A percentile compares a stretch with the other conserved stretches of the same genome.
Conservation (phyloP, 2,888 invertebrate genomes). For the Germaria angustata region DNA sequence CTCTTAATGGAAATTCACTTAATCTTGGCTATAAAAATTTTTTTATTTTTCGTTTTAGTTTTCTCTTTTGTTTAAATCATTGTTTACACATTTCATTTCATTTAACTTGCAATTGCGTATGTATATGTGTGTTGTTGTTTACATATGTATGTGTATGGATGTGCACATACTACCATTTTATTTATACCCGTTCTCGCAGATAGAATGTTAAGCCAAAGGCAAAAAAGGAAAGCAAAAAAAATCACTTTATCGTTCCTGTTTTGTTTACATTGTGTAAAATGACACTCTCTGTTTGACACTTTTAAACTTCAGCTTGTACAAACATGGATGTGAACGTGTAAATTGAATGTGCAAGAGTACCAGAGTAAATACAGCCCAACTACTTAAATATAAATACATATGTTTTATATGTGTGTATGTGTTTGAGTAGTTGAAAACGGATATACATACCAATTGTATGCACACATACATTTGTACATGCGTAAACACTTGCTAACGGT, state of each 20-base stretch:
- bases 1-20: conserved; percentile 25
- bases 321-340: neutral
- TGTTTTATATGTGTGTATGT: neutral
- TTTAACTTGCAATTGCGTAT: neutral
- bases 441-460: neutral
- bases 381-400: neutral
- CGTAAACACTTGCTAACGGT: conserved; percentile 3
- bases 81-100: conserved; percentile 16
- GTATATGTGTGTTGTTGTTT: no score
- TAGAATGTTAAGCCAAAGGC: neutral
- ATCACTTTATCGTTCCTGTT: conserved; percentile 34
- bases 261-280: conserved; percentile 56
- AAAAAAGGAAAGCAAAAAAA: neutral
- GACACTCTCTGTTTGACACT: conserved; percentile 56
- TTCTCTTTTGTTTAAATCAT: neutral
- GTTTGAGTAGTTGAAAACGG: neutral
- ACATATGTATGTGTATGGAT: neutral
- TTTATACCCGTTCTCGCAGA: neutral
- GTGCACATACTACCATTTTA: neutral
- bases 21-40: conserved; percentile 13
- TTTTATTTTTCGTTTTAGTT: neutral
- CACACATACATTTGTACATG: no score
- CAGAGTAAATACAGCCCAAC: neutral
- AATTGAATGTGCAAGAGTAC: neutral
- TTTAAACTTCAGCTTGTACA: conserved; percentile 34